These are phyloP conservation scores for Columba guinea DNA, from an alignment of 2,797 vertebrate species.

Conservation along the genomic window DNA sequence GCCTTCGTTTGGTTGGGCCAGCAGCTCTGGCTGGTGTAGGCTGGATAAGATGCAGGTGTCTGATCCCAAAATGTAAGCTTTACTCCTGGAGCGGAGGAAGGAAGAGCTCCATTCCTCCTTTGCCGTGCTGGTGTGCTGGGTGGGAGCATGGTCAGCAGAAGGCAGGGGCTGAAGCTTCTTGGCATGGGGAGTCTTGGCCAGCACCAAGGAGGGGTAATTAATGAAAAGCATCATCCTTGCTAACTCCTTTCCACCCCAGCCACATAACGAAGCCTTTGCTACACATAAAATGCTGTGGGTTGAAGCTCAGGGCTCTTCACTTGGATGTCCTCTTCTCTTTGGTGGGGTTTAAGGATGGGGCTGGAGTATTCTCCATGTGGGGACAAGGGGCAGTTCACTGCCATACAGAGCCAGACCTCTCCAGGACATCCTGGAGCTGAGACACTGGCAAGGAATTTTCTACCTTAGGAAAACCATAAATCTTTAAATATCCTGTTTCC, in stretches of 20 bases:
- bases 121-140: rapidly evolving
- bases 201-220: not conserved
- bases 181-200: not conserved
- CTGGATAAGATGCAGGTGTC: not conserved
- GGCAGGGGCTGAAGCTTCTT: not conserved
- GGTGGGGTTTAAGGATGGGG: not conserved
- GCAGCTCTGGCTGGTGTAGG: rapidly evolving
- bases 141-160: not conserved
- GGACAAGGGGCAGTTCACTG: not conserved
- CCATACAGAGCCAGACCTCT: not conserved
- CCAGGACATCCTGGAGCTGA: not conserved
- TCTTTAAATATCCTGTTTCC: slow-evolving; percentile 52
- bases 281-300: rapidly evolving
- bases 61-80: not conserved
- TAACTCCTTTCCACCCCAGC: not conserved
- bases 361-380: not conserved
- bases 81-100: not conserved
- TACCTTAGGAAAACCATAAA: slow-evolving; percentile 26
- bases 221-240: rapidly evolving
- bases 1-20: rapidly evolving
- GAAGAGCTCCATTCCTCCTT: not conserved
- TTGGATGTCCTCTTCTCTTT: not conserved
- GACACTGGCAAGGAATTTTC: not conserved
- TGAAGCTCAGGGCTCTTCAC: not conserved
- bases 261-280: not conserved